Base-by-base conservation (phyloP, 2,113 vertebrate genomes). In the Macroglossus sobrinus region DNA sequence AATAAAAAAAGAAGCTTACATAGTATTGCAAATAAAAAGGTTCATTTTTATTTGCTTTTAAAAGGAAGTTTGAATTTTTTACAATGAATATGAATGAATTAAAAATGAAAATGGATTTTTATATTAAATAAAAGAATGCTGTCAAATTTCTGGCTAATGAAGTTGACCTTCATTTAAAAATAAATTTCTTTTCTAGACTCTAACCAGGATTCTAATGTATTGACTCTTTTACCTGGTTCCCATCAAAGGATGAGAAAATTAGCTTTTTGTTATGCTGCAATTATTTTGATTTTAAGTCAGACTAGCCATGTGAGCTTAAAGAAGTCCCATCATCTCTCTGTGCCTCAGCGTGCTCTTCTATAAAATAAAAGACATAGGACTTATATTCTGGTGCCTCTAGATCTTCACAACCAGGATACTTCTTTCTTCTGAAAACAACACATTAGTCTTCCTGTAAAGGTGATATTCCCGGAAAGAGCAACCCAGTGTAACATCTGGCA, bases 11-110 rank as follows among this genome's bases (percentile, higher is more conserved):
- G 11, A 59, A 63, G 22, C 6, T 88, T 63, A 21, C 61, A 19
- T 66, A 74, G 43, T 75, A 14, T 5, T n/a, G 12, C 24, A 79
- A 80, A 79, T 35, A 28, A 4, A 71, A 84, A 74, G 35, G 9
- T 81, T 35, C 21, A 13, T 69, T 90, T 94, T 53, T 57, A 38
- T 95, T 82, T 90, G 47, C 61, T 90, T 94, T 89, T 68, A 24
- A 79, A 82, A 61, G n/a, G 45, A 93, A 91, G 33, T 87, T 72
- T 93, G 3, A 26, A 64, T 21, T 59, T 71, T 95, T 96, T 55
- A 47, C 18, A 92, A 38, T 55, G 19, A 63, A 3, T 21, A 53
- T 30, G 8, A 50, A 87, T 81, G 57, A 40, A 45, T 47, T 80
- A 59, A 92, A 86, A 87, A 66, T 78, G n/a, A 84, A 95, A 86